phyloP scores from a whole-genome alignment of 2,888 invertebrate genomes.

The Chaetoderma sp. region DNA sequence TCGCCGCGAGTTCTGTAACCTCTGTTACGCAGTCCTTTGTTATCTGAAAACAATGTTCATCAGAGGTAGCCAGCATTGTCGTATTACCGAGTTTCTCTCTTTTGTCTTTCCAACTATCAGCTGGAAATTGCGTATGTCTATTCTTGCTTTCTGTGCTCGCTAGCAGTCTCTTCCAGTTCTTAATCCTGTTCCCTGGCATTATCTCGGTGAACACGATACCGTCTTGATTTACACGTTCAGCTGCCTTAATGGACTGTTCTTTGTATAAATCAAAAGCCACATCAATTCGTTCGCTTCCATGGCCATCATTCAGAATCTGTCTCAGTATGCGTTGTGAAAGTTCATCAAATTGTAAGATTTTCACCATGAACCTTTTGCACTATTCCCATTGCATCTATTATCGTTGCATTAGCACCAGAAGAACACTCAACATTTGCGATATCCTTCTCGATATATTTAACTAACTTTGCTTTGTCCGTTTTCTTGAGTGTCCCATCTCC shows the following conservation, averaged over 20 bases:
- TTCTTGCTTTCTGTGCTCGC: background rate
- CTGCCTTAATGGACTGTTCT: background rate
- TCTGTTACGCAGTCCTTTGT: slow-evolving; percentile 1
- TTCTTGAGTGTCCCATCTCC: slow-evolving; percentile 25
- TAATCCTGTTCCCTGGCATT: background rate
- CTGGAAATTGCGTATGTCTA: slow-evolving; percentile 23
- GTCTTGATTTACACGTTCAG: background rate
- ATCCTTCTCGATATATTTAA: background rate
- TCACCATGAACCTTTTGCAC: background rate
- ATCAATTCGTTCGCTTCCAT: background rate
- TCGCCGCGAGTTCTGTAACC: slow-evolving; percentile 12
- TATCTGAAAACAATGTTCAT: slow-evolving; percentile 15
- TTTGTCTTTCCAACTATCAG: slow-evolving; percentile 18
- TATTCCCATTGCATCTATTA: background rate
- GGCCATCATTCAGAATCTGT: background rate
- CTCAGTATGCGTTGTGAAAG: background rate
- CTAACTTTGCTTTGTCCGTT: background rate
- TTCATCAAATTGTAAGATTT: background rate
- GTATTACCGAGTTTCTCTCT: slow-evolving; percentile 6
- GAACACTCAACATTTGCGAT: background rate
- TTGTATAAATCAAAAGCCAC: background rate
- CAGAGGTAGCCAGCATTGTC: slow-evolving; percentile 18
- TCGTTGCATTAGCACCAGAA: background rate
- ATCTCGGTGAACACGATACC: background rate
- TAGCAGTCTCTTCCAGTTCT: background rate